phyloP scores from a whole-genome alignment of 2,888 invertebrate genomes.

The Taenaris catops region DNA sequence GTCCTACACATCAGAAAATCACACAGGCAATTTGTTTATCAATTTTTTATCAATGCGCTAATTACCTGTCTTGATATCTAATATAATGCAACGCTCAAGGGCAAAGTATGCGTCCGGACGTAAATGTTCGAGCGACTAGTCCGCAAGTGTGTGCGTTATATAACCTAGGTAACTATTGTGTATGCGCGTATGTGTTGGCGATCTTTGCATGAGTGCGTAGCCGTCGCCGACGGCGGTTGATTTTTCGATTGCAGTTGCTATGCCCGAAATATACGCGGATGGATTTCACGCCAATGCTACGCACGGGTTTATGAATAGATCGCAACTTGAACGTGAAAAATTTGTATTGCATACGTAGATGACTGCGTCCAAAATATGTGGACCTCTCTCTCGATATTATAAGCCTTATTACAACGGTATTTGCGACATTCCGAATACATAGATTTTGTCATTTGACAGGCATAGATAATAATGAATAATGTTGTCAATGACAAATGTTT shows the following conservation, averaged over 20 bases:
- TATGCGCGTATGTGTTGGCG: slow-evolving; percentile 42
- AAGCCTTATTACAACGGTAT: background rate
- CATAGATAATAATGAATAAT: no score
- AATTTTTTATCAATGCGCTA: slow-evolving; percentile 70
- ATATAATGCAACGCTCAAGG: slow-evolving; percentile 71
- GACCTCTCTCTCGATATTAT: background rate
- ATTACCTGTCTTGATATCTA: slow-evolving; percentile 46
- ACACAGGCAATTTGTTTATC: slow-evolving; percentile 47
- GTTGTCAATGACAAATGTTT: no score
- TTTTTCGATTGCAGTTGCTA: slow-evolving; percentile 75
- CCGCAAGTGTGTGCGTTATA: slow-evolving; percentile 33
- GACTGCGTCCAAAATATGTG: slow-evolving; percentile 1
- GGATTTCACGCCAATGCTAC: slow-evolving; percentile 59
- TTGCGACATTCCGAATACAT: no score
- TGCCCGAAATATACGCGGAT: slow-evolving; percentile 72
- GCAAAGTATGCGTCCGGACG: slow-evolving; percentile 66
- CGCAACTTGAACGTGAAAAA: slow-evolving; percentile 12
- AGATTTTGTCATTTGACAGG: no score
- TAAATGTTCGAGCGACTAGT: slow-evolving; percentile 42
- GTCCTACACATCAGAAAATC: slow-evolving; percentile 7
- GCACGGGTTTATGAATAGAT: slow-evolving; percentile 32
- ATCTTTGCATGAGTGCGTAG: slow-evolving; percentile 47
- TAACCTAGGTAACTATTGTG: slow-evolving; percentile 58
- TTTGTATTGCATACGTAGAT: slow-evolving; percentile 6
- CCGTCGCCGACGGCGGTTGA: slow-evolving; percentile 49